Conservation (phyloP, 2,113 vertebrate genomes). For the Falco punctatus region DNA sequence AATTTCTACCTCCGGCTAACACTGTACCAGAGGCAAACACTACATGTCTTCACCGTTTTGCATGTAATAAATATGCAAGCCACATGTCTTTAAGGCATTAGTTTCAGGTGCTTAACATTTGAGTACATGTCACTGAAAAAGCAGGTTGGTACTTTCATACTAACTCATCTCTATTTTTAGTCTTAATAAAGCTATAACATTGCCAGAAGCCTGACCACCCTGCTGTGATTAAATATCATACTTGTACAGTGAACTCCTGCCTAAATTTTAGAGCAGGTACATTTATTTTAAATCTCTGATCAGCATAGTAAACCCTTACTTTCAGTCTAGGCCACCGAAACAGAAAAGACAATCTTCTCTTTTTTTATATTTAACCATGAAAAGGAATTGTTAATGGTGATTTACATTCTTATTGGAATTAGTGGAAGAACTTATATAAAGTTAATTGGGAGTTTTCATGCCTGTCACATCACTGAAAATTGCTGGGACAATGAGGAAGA, state of each 20-base stretch:
- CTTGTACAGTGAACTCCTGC: conserved; percentile 11
- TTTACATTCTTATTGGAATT: conserved; percentile 61
- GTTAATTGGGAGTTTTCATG: conserved; percentile 21
- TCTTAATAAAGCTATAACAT: neutral
- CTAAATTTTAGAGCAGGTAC: conserved; percentile 16
- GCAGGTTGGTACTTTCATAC: conserved; percentile 6
- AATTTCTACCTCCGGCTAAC: neutral
- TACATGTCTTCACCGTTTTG: neutral
- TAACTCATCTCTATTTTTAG: conserved; percentile 57
- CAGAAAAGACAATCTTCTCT: neutral
- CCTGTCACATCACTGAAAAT: neutral
- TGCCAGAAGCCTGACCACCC: conserved; percentile 25
- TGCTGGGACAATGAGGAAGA: neutral
- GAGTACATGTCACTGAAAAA: conserved; percentile 11
- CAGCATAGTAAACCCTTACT: neutral
- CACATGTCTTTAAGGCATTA: neutral
- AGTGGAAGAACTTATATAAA: neutral
- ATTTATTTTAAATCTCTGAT: conserved; percentile 17
- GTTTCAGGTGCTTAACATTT: conserved; percentile 33
- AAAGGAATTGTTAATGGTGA: conserved; percentile 14
- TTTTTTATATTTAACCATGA: conserved; percentile 20
- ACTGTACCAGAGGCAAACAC: neutral
- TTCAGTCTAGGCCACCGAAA: conserved; percentile 22
- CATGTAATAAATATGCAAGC: conserved; percentile 16
- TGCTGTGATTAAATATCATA: conserved; percentile 55